These are phyloP conservation scores for Porites lobata DNA, from an alignment of 92 coral and sea anemone species.

Conservation along the genomic window DNA sequence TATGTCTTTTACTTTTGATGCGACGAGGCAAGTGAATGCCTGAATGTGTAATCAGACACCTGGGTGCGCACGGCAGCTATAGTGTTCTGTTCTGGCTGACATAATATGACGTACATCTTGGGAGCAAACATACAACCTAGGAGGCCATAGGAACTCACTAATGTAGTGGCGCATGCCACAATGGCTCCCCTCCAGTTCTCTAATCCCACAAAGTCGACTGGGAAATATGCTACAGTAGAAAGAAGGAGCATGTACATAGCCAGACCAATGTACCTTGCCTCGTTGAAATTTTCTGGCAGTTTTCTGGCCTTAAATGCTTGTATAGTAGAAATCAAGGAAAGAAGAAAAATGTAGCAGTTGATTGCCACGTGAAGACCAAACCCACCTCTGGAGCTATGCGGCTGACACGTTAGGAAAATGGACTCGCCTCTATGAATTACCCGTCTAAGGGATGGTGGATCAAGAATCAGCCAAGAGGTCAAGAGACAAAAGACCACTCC, in stretches of 20 bases:
- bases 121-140: conserved; percentile 63
- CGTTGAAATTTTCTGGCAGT: conserved; percentile 63
- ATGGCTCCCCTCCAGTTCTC: conserved; percentile 9
- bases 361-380: conserved; percentile 29
- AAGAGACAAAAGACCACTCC: conserved; percentile 1
- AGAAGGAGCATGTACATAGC: conserved; percentile 55
- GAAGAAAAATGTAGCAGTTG: conserved; percentile 26
- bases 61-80: conserved; percentile 20
- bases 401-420: conserved; percentile 11
- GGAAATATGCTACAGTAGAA: conserved; percentile 24
- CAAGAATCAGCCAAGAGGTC: conserved; percentile 5
- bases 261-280: conserved; percentile 60
- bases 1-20: background rate
- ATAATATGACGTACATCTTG: conserved; percentile 46
- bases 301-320: conserved; percentile 68
- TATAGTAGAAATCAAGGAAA: conserved; percentile 39
- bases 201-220: conserved; percentile 40
- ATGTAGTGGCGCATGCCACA: conserved; percentile 8
- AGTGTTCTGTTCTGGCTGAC: conserved; percentile 62
- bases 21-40: background rate
- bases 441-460: conserved; percentile 11
- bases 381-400: conserved; percentile 4
- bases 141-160: conserved; percentile 57
- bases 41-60: conserved; percentile 31
- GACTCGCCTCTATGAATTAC: background rate